Conservation (phyloP, 2,888 invertebrate genomes). For the Xylota sylvarum region DNA sequence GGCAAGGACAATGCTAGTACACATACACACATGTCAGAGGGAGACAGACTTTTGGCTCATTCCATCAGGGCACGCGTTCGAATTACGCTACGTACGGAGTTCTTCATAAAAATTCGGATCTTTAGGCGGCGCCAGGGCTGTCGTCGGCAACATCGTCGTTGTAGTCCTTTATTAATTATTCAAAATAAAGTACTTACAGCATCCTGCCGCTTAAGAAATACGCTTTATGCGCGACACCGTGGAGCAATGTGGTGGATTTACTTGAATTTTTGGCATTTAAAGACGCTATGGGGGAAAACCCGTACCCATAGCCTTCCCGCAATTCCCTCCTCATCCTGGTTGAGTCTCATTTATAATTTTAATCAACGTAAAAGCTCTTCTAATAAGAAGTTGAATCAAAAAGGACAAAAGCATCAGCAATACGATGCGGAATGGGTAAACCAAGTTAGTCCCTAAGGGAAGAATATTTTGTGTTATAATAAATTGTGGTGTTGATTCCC, state of each 20-base stretch:
- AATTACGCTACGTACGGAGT: constrained; percentile 1
- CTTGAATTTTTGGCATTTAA: constrained; percentile 62
- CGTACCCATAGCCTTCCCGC: neutral
- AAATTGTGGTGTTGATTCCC: constrained; percentile 75
- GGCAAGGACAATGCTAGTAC: constrained; percentile 54
- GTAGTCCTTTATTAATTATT: constrained; percentile 74
- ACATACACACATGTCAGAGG: constrained; percentile 24
- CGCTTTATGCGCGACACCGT: constrained; percentile 33
- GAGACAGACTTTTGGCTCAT: constrained; percentile 18
- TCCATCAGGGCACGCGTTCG: constrained; percentile 31
- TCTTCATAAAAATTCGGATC: constrained; percentile 28
- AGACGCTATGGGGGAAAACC: neutral
- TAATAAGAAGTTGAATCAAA: constrained; percentile 62
- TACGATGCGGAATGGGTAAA: constrained; percentile 35
- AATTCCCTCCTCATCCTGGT: neutral
- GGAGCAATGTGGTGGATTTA: constrained; percentile 47
- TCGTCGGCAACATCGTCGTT: constrained; percentile 32
- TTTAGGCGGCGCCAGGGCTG: constrained; percentile 63
- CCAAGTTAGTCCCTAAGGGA: constrained; percentile 63
- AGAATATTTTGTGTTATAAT: constrained; percentile 72
- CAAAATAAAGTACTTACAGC: constrained; percentile 70
- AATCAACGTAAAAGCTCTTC: constrained; percentile 76
- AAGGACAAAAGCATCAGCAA: constrained; percentile 39
- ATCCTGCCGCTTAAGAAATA: constrained; percentile 65
- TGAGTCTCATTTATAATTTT: constrained; percentile 75